Conservation (phyloP, 1,140 invertebrate genomes). For the Galleria mellonella region DNA sequence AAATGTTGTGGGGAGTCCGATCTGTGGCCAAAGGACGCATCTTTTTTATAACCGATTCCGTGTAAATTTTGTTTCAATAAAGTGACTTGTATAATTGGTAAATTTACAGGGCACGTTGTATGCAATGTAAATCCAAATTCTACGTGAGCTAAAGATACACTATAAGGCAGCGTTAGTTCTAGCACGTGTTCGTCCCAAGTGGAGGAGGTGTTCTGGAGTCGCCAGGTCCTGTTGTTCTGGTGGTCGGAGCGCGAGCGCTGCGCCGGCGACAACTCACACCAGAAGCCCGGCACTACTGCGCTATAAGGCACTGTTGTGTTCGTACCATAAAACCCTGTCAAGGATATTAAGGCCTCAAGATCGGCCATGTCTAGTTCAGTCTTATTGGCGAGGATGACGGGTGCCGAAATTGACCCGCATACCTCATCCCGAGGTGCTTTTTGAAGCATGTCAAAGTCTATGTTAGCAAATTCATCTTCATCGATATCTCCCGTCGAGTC, state of each 20-base stretch:
- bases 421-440: constrained; percentile 49
- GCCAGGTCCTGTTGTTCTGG: constrained; percentile 89
- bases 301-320: constrained; percentile 81
- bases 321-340: constrained; percentile 66
- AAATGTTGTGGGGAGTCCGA: constrained; percentile 79
- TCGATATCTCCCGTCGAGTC: constrained; percentile 81
- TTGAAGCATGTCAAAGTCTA: constrained; percentile 59
- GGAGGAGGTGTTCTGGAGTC: constrained; percentile 88
- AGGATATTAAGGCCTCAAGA: constrained; percentile 49
- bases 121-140: constrained; percentile 91
- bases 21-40: constrained; percentile 52
- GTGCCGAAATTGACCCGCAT: constrained; percentile 68
- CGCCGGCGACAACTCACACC: constrained; percentile 93
- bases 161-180: constrained; percentile 88
- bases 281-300: constrained; percentile 93
- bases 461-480: constrained; percentile 74
- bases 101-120: constrained; percentile 76
- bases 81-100: constrained; percentile 85
- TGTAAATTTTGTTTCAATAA: constrained; percentile 87
- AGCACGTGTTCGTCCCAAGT: constrained; percentile 95
- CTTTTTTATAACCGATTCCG: constrained; percentile 78
- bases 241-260: constrained; percentile 89
- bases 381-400: constrained; percentile 62
- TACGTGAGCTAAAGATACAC: constrained; percentile 86
- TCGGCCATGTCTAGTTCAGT: constrained; percentile 47